Conservation (phyloP, 92 coral and sea anemone species). For the Anthopleura xanthogrammica region DNA sequence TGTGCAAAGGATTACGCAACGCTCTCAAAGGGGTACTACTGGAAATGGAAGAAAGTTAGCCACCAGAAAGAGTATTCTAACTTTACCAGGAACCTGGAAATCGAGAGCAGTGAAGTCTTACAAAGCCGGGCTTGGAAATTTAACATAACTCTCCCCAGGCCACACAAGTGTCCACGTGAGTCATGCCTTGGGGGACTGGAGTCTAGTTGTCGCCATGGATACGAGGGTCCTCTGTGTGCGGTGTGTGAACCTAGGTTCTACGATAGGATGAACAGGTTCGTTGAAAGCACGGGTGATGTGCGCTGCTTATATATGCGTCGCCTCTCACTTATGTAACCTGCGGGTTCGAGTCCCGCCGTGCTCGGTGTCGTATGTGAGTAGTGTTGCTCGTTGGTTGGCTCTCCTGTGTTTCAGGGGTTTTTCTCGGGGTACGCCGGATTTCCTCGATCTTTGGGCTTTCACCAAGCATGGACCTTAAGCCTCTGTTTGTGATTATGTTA, state of each 20-base stretch:
- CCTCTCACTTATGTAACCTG: too few species aligned
- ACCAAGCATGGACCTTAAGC: too few species aligned
- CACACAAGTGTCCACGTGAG: conserved; percentile 39
- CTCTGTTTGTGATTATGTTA: too few species aligned
- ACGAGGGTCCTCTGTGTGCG: conserved; percentile 43
- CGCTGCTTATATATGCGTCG: too few species aligned
- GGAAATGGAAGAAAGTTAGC: conserved; percentile 38
- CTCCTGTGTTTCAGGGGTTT: too few species aligned
- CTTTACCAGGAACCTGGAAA: conserved; percentile 25
- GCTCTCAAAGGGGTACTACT: conserved; percentile 39
- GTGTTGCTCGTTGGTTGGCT: too few species aligned
- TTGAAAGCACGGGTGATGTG: background rate
- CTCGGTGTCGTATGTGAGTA: too few species aligned
- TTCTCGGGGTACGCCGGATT: too few species aligned
- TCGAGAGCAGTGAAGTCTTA: background rate
- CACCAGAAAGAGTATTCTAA: conserved; percentile 1
- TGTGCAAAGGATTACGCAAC: conserved; percentile 43
- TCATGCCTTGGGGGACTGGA: conserved; percentile 44
- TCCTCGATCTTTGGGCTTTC: too few species aligned
- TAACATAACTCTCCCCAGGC: conserved; percentile 24
- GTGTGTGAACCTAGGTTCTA: conserved; percentile 22
- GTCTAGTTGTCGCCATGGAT: conserved; percentile 32
- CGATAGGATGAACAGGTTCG: conserved; percentile 30
- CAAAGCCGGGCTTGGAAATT: background rate
- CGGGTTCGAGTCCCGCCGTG: too few species aligned